Evolutionary conservation across 2,888 invertebrate genomes (phyloP).

Genomic region (Nineta flava): DNA sequence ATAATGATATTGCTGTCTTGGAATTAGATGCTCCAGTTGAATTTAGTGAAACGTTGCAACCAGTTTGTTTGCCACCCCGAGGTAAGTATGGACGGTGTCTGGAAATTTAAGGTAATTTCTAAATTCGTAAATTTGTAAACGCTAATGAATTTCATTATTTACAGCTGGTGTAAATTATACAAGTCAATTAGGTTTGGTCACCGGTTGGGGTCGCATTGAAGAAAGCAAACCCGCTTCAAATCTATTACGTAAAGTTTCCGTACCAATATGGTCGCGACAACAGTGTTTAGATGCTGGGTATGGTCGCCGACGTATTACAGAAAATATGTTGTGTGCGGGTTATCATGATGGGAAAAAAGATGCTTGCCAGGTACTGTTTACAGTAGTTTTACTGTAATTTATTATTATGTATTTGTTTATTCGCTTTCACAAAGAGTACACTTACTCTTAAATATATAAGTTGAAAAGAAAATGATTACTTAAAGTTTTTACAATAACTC

Average conservation of each 20-base stretch:
- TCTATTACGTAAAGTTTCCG: conserved; percentile 49
- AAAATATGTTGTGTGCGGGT: conserved; percentile 70
- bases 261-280: conserved; percentile 54
- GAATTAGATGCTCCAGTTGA: conserved; percentile 47
- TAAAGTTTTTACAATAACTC: too few species aligned
- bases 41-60: conserved; percentile 42
- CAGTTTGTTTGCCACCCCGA: conserved; percentile 51
- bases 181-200: conserved; percentile 46
- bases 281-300: conserved; percentile 55
- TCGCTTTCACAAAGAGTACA: not conserved
- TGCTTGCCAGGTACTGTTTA: conserved; percentile 41
- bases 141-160: conserved; percentile 4
- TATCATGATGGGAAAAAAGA: conserved; percentile 48
- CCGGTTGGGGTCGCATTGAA: conserved; percentile 58
- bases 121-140: not conserved
- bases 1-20: conserved; percentile 64
- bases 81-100: conserved; percentile 22
- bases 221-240: conserved; percentile 51
- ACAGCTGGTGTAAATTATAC: conserved; percentile 31
- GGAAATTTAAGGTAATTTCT: not conserved
- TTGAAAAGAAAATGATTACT: too few species aligned
- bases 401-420: not conserved
- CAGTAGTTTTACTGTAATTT: too few species aligned
- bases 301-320: conserved; percentile 49
- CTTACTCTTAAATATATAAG: too few species aligned